Evolutionary conservation across 2,888 invertebrate genomes (phyloP), one percentile per base, ranked within the genome.

Genomic region (Platerodrilus igneus): DNA sequence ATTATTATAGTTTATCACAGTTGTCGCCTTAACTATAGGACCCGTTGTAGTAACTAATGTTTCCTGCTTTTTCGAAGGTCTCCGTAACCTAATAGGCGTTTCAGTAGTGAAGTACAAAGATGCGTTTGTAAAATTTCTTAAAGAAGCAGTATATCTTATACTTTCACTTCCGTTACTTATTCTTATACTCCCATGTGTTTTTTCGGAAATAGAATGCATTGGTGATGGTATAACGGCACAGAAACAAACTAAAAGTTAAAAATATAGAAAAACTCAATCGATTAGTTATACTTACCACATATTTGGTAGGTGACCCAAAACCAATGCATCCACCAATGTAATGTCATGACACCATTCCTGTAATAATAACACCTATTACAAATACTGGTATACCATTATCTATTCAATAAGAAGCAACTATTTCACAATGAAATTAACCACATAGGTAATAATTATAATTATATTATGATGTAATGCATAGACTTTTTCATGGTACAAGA

Each of bases 321-420:
- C 86, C 86, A 86, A 69, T 86, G 86, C 77, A 84, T 86, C 85
- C 86, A 86, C 84, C 83, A 86, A 70, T 85, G 85, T 63, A 83
- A 75, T 71, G 84, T 86, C 86, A 86, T 86, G 81, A 81, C 71
- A 73, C 67, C 69, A 71, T 71, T 48, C 53, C 44, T 45, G 44
- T 35, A 47, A 45, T 40, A 25, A 23, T 34, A 45, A 28, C n/a
- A 21, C 9, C 10, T n/a, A 23, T 23, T 33, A 18, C 4, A 18
- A 20, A 10, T 17, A 4, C 7, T 2, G 3, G 20, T 31, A 20
- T n/a, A n/a, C n/a, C n/a, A n/a, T n/a, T n/a, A n/a, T n/a, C n/a
- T n/a, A n/a, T n/a, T n/a, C n/a, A n/a, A n/a, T n/a, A n/a, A n/a
- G n/a, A n/a, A n/a, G n/a, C n/a, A n/a, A n/a, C n/a, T n/a, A n/a